Conservation (phyloP, 2,113 vertebrate species). For the Ptilorrhoa leucosticta region DNA sequence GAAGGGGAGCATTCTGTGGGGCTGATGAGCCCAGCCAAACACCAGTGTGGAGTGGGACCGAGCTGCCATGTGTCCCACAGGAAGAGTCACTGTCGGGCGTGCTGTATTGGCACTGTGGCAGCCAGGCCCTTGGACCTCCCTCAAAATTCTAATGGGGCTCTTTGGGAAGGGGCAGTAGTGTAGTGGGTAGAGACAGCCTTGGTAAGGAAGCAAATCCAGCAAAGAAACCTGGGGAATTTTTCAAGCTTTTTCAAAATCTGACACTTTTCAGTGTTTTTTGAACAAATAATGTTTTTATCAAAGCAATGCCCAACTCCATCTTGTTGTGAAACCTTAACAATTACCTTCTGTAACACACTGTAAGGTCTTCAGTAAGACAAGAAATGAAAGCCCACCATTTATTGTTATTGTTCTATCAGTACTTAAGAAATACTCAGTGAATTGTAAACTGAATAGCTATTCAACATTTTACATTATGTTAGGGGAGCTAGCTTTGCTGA, state of each 20-base stretch:
- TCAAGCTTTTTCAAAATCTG: background rate
- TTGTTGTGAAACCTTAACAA: background rate
- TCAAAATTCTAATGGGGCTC: background rate
- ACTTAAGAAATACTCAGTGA: background rate
- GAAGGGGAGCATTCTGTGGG: background rate
- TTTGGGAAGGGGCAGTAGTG: background rate
- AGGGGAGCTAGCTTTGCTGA: background rate
- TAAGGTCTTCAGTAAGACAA: background rate
- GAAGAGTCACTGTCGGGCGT: background rate
- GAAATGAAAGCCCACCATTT: background rate
- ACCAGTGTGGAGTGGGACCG: background rate
- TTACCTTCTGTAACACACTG: background rate
- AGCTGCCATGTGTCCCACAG: background rate
- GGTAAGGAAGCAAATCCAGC: background rate
- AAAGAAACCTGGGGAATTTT: background rate
- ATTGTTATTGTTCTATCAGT: background rate
- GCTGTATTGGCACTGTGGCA: rapidly evolving
- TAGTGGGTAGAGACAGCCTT: background rate
- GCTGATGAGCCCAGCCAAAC: background rate
- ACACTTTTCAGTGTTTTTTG: background rate
- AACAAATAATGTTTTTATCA: background rate
- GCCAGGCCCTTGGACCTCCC: background rate
- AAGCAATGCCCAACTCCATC: background rate
- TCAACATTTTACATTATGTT: background rate
- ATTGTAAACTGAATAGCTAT: background rate